Conservation (phyloP, 1,140 invertebrate species). For the Cotesia typhae region DNA sequence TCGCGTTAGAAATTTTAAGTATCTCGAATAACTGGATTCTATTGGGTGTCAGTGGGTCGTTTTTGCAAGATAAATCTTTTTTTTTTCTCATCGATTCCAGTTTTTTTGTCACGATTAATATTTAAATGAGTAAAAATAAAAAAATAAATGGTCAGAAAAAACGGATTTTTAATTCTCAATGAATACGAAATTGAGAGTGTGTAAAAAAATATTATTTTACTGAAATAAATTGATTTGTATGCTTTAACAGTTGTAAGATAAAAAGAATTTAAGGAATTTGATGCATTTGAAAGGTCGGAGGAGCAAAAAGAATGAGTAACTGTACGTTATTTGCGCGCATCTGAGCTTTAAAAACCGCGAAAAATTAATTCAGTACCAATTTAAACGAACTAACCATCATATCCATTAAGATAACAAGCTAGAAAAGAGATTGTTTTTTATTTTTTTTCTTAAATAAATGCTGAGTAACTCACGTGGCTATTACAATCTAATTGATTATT, state of each 20-base stretch:
- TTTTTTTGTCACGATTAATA: no score
- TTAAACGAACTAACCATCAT: background rate
- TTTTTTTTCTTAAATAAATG: background rate
- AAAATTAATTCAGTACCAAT: background rate
- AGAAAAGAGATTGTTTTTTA: background rate
- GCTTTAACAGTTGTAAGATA: background rate
- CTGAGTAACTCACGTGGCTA: background rate
- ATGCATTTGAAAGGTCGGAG: background rate
- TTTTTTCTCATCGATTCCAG: no score
- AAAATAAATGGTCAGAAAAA: no score
- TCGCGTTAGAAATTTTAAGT: no score
- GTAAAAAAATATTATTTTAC: no score
- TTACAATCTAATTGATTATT: no score
- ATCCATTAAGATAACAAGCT: background rate
- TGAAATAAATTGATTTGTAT: background rate
- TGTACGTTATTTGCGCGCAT: background rate
- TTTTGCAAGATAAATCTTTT: no score
- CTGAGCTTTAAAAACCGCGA: background rate
- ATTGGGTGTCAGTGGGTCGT: no score
- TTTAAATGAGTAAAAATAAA: no score
- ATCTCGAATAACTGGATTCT: no score
- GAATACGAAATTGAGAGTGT: no score
- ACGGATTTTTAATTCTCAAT: no score
- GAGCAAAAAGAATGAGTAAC: slow-evolving; percentile 5
- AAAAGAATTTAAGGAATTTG: background rate